A percentile compares a stretch with the other conserved stretches of the same genome.
phyloP scores from a whole-genome alignment of 2,888 invertebrate genomes.

The Nymphalis urticae region DNA sequence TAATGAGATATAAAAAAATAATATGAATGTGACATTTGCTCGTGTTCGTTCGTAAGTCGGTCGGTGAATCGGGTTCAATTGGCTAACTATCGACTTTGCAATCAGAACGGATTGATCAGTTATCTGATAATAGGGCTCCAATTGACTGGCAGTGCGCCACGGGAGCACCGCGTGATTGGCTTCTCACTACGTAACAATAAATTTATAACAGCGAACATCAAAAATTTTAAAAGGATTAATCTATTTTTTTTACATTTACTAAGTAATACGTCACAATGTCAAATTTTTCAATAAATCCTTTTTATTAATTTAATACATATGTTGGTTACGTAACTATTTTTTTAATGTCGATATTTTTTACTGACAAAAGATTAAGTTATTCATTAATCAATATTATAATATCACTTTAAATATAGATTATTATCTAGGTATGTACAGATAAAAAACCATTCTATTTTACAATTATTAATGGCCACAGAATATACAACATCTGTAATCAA shows the following conservation, averaged over 20 bases:
- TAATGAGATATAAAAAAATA: not conserved
- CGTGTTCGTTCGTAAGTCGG: constrained; percentile 25
- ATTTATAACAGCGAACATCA: constrained; percentile 4
- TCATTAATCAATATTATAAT: no score
- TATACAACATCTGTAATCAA: not conserved
- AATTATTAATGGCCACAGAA: not conserved
- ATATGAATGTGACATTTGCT: not conserved
- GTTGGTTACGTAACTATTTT: no score
- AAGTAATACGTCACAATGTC: not conserved
- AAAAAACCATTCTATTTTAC: not conserved
- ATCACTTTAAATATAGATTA: no score
- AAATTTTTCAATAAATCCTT: no score
- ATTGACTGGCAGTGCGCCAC: constrained; percentile 44
- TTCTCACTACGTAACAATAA: constrained; percentile 19
- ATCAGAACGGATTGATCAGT: constrained; percentile 79
- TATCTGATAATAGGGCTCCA: constrained; percentile 66
- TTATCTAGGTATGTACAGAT: no score
- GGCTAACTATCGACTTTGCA: constrained; percentile 80
- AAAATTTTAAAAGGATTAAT: not conserved
- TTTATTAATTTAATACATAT: no score
- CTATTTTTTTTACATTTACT: not conserved
- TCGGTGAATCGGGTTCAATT: constrained; percentile 72
- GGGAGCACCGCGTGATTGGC: constrained; percentile 43
- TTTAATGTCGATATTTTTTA: no score
- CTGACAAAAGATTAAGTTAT: no score